Base-by-base conservation (phyloP, 2,113 vertebrate genomes). In the Anas platyrhynchos region DNA sequence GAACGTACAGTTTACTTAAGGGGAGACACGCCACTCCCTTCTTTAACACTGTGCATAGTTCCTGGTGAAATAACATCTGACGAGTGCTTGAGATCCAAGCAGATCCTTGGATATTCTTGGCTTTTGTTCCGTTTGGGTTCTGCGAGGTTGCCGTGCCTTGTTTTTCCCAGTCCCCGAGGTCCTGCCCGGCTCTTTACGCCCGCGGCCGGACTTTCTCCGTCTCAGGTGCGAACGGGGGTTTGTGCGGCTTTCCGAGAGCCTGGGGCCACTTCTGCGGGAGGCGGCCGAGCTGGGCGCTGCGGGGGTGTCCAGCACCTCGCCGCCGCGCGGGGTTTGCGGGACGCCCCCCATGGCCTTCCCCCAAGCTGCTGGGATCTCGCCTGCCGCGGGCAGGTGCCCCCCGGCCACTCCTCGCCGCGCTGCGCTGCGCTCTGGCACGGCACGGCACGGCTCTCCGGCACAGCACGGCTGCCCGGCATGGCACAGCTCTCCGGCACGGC, bases 1-100 rank as follows among this genome's bases (percentile, higher is more conserved):
- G 69, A 85, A 92, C 4, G n/a, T 50, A 71, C 68, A 69, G 91
- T 94, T 97, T 96, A 94, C 91, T 97, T 94, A 95, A 94, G 81
- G 88, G 93, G 84, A 95, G 77, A 27, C 48, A 71, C 34, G 48
- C 72, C 87, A 61, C 73, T 91, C 88, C 66, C 54, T 87, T 80
- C 95, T 9, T 7, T 44, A 90, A 56, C 63, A 10, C 26, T 6
- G 50, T 56, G 23, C 48, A 54, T 54, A 88, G 68, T 55, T 95
- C 92, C 90, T 87, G 77, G 73, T 74, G 90, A 83, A 93, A 83
- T 74, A 71, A 67, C 32, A 76, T 89, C 66, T 92, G 81, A 77
- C 77, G 36, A 55, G 74, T 13, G 63, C 11, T 50, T 80, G 81
- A 25, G 27, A 69, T 89, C 29, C 7, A 29, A 7, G 46, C 7